A percentile compares a stretch with the other conserved stretches of the same genome.
These are phyloP conservation scores for Luehdorfia chinensis DNA, from an alignment of 1,140 invertebrate genomes.

Conservation along the genomic window DNA sequence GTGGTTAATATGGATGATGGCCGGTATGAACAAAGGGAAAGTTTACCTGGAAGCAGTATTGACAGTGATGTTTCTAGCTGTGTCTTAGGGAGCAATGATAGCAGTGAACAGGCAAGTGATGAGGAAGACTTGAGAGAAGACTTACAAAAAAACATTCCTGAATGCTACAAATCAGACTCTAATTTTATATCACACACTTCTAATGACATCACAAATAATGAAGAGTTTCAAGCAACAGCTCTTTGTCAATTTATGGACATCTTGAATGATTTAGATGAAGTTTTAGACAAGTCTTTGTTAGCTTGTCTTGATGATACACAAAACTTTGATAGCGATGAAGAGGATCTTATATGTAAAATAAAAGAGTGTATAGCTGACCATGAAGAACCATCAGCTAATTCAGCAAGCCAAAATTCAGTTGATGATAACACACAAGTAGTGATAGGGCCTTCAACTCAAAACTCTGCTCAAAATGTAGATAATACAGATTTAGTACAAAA, in stretches of 20 bases:
- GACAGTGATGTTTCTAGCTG: slow-evolving; percentile 60
- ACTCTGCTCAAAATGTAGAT: slow-evolving; percentile 34
- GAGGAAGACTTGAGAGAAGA: slow-evolving; percentile 66
- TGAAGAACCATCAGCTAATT: slow-evolving; percentile 33
- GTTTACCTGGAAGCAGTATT: slow-evolving; percentile 50
- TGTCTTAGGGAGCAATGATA: slow-evolving; percentile 53
- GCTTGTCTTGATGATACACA: slow-evolving; percentile 57
- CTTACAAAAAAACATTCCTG: slow-evolving; percentile 60
- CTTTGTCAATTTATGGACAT: slow-evolving; percentile 75
- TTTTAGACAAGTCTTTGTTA: slow-evolving; percentile 68
- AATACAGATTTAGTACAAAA: slow-evolving; percentile 33
- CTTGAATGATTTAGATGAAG: slow-evolving; percentile 74
- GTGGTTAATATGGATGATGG: slow-evolving; percentile 58
- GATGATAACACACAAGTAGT: slow-evolving; percentile 67
- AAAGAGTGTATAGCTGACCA: slow-evolving; percentile 50
- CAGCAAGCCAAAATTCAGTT: slow-evolving; percentile 44
- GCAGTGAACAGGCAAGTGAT: slow-evolving; percentile 51
- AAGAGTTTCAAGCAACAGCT: slow-evolving; percentile 69
- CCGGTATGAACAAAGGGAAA: slow-evolving; percentile 55
- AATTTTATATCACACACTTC: slow-evolving; percentile 62
- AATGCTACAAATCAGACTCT: slow-evolving; percentile 66
- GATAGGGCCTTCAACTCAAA: slow-evolving; percentile 31
- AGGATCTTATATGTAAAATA: slow-evolving; percentile 65
- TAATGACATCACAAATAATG: slow-evolving; percentile 61
- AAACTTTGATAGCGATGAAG: slow-evolving; percentile 64